Evolutionary conservation across 2,888 invertebrate species (phyloP), one percentile per base, ranked within the genome.

Genomic region (Himalopsyche japonica): DNA sequence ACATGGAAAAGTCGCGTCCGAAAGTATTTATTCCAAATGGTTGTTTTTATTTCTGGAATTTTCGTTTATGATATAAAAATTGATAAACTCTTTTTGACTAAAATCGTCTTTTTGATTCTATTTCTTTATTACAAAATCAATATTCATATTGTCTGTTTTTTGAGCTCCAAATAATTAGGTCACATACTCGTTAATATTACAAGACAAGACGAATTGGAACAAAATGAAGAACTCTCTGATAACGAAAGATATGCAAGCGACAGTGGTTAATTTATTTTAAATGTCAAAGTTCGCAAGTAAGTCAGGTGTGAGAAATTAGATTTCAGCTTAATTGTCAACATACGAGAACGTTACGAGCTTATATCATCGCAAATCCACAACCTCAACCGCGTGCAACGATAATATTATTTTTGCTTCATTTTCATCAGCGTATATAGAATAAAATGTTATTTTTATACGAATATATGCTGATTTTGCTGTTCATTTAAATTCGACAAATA

Each of bases 241-340:
- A n/a, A 34, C 34, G 77, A 64, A 64, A 64, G 12, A 77, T 49
- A 76, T 82, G 79, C 64, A 79, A 70, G 79, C 79, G 79, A 47
- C 79, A 76, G 32, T 30, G 76, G 37, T 79, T 76, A 79, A 83
- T 79, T 76, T 83, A 76, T 83, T 47, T 78, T 20, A 70, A n/a
- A 34, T 47, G 82, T 80, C 76, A 47, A 79, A 48, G 70, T 47
- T 47, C 34, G 48, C 30, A 3, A 27, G 27, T 6, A 70, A 20
- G 82, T 37, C 34, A 47, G 81, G 76, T 70, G 57, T 18, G 70
- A 79, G 32, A 82, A 84, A 84, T 84, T 79, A 79, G 81, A 76
- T 82, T 82, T 81, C 81, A 24, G 82, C 81, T 84, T 84, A 84
- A 84, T 84, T 84, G 82, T 57, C 70, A 78, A 76, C 49, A 84